Conservation (phyloP, 2,888 invertebrate genomes). For the Globia sparganii region DNA sequence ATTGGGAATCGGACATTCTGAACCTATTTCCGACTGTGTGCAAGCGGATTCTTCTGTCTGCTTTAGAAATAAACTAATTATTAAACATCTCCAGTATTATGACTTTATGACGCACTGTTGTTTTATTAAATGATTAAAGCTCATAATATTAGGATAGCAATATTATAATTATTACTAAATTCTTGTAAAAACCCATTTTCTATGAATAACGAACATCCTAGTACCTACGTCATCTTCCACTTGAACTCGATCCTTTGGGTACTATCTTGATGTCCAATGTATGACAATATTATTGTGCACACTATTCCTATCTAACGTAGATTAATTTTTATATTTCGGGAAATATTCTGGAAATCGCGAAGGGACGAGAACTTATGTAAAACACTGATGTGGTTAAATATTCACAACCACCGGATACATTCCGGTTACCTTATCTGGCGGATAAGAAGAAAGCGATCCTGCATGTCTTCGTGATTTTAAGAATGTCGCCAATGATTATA, state of each 20-base stretch:
- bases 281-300: conserved; percentile 82
- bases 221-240: conserved; percentile 19
- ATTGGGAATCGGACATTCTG: conserved; percentile 2
- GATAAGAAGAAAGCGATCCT: not conserved
- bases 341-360: conserved; percentile 24
- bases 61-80: conserved; percentile 2
- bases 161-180: conserved; percentile 10
- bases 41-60: conserved; percentile 5
- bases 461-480: conserved; percentile 40
- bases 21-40: not conserved
- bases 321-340: conserved; percentile 57
- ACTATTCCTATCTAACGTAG: conserved; percentile 80
- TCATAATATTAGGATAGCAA: conserved; percentile 28
- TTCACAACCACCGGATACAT: not conserved
- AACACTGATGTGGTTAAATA: not conserved
- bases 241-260: conserved; percentile 33
- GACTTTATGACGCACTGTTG: conserved; percentile 6
- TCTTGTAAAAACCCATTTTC: conserved; percentile 43
- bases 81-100: conserved; percentile 2
- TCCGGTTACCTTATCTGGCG: not conserved
- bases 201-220: conserved; percentile 30
- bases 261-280: conserved; percentile 75
- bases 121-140: conserved; percentile 19
- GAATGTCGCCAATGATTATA: conserved; percentile 19
- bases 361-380: not conserved